Conservation (phyloP, 2,797 vertebrate species). For the Sebastes reedi region DNA sequence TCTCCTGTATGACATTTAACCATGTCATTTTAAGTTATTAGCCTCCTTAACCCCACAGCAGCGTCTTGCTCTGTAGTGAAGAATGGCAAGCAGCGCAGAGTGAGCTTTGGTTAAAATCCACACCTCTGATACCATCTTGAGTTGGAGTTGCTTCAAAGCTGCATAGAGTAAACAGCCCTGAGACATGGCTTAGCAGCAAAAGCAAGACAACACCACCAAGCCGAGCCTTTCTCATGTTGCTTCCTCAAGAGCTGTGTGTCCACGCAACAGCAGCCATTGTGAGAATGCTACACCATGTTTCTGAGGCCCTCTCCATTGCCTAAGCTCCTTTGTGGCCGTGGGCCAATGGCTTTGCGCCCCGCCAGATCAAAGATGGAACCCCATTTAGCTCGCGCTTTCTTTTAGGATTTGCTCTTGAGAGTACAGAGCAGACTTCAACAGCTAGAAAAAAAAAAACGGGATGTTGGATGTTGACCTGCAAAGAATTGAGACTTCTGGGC, state of each 20-base stretch:
- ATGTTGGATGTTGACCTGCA: conserved; percentile 76
- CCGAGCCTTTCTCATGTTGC: conserved; percentile 64
- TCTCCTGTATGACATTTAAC: conserved; percentile 41
- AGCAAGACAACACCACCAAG: conserved; percentile 61
- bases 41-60: conserved; percentile 23
- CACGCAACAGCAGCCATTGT: conserved; percentile 72
- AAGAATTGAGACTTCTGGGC: conserved; percentile 67
- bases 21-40: conserved; percentile 42
- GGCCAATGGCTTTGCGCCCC: conserved; percentile 80
- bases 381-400: conserved; percentile 78
- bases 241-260: conserved; percentile 67
- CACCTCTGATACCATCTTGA: conserved; percentile 69
- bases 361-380: conserved; percentile 83
- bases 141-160: conserved; percentile 72
- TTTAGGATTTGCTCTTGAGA: conserved; percentile 79
- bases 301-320: conserved; percentile 76
- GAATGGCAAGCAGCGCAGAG: conserved; percentile 24
- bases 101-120: conserved; percentile 56
- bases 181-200: conserved; percentile 65
- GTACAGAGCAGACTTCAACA: conserved; percentile 66
- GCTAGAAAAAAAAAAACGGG: conserved; percentile 41
- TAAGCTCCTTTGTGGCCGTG: conserved; percentile 81
- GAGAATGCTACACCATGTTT: conserved; percentile 78
- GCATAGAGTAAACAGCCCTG: conserved; percentile 67
- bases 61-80: conserved; percentile 12